Conservation (phyloP, 2,113 vertebrate genomes). For the Pelecanus crispus region DNA sequence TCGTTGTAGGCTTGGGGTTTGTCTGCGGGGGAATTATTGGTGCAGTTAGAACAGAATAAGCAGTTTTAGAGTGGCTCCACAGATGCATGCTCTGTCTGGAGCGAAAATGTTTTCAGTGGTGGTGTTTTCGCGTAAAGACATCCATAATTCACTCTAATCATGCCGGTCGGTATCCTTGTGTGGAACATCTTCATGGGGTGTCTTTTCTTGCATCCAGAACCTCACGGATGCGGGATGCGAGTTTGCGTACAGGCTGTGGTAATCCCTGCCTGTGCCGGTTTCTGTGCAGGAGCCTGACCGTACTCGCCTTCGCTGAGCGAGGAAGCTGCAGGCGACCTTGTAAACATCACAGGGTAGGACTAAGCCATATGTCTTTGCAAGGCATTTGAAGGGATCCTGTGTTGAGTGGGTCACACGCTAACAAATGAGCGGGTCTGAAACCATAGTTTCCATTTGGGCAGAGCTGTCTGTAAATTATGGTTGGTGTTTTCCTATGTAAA, state of each 20-base stretch:
- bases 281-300: not conserved
- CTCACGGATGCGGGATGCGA: not conserved
- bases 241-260: not conserved
- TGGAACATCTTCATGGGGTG: not conserved
- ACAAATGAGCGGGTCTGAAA: not conserved
- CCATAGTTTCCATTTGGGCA: not conserved
- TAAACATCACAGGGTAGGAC: not conserved
- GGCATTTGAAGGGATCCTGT: not conserved
- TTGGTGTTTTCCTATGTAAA: not conserved
- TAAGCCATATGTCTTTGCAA: not conserved
- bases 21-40: not conserved
- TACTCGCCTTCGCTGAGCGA: not conserved
- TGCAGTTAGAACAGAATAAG: not conserved
- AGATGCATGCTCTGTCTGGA: not conserved
- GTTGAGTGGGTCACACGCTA: accelerated
- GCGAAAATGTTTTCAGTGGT: not conserved
- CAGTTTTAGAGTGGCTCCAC: not conserved
- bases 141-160: accelerated
- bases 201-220: not conserved
- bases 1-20: not conserved
- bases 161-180: accelerated
- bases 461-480: not conserved
- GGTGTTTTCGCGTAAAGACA: not conserved
- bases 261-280: not conserved
- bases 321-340: not conserved